A percentile compares a stretch with the other conserved stretches of the same genome.
Conservation (phyloP, 2,888 invertebrate species). For the Melanargia galathea region DNA sequence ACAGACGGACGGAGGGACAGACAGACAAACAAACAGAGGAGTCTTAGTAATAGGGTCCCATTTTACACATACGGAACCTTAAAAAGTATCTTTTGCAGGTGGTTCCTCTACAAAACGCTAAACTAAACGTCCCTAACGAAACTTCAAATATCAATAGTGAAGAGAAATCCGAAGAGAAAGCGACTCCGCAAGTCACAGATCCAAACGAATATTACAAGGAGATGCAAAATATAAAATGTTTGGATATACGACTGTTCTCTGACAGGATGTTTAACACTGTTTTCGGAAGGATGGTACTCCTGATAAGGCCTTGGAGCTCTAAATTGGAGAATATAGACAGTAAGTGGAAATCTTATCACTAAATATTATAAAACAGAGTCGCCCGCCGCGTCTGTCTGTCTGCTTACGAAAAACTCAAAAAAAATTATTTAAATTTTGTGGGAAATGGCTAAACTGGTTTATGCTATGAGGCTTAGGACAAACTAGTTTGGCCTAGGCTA, state of each 20-base stretch:
- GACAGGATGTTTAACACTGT: constrained; percentile 62
- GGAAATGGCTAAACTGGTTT: too few relatives aligned
- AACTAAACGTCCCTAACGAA: neutral
- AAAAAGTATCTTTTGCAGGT: neutral
- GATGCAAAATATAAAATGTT: constrained; percentile 53
- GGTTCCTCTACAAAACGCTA: neutral
- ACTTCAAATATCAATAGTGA: constrained; percentile 8
- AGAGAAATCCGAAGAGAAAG: constrained; percentile 5
- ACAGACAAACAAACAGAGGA: too few relatives aligned
- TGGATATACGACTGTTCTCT: constrained; percentile 53
- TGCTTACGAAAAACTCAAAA: too few relatives aligned
- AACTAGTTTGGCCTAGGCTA: too few relatives aligned
- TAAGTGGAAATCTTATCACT: constrained; percentile 46
- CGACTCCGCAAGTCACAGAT: constrained; percentile 21
- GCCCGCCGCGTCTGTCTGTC: too few relatives aligned
- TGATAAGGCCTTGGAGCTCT: constrained; percentile 66
- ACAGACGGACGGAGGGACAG: too few relatives aligned
- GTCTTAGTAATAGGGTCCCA: too few relatives aligned
- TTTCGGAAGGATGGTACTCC: constrained; percentile 63
- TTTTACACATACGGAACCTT: too few relatives aligned
- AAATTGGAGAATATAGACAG: constrained; percentile 65
- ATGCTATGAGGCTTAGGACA: too few relatives aligned
- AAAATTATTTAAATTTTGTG: too few relatives aligned
- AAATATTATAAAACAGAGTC: too few relatives aligned
- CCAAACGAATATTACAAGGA: constrained; percentile 56